A percentile compares a stretch with the other conserved stretches of the same genome.
These are phyloP conservation scores for Norana najaformis DNA, from an alignment of 2,888 invertebrate species.

Conservation along the genomic window DNA sequence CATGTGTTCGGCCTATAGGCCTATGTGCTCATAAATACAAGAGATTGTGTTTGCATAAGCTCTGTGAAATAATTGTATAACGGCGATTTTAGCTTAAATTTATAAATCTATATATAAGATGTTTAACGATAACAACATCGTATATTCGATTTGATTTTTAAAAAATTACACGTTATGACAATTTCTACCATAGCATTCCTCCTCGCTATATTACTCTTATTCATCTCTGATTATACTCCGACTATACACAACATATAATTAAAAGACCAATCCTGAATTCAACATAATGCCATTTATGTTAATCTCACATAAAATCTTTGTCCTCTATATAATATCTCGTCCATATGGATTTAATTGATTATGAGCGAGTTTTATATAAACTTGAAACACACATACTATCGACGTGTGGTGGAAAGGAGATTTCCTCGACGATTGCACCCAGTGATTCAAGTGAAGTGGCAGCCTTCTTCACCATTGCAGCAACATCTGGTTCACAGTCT, in stretches of 20 bases:
- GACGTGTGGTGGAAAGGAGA: slow-evolving; percentile 52
- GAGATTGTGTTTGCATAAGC: too few relatives aligned
- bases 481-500: slow-evolving; percentile 48
- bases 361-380: not conserved
- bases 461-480: slow-evolving; percentile 45
- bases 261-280: too few relatives aligned
- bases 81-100: not conserved
- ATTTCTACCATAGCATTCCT: too few relatives aligned
- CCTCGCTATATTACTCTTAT: too few relatives aligned
- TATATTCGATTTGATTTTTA: too few relatives aligned
- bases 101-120: not conserved
- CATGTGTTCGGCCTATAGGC: too few relatives aligned
- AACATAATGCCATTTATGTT: too few relatives aligned
- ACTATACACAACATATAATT: too few relatives aligned
- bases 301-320: not conserved
- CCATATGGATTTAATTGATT: not conserved
- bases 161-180: too few relatives aligned
- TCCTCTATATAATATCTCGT: not conserved
- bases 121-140: too few relatives aligned
- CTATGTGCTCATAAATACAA: not conserved
- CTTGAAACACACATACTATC: not conserved
- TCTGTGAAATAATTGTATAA: too few relatives aligned
- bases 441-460: slow-evolving; percentile 42
- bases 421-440: slow-evolving; percentile 50
- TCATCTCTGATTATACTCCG: too few relatives aligned